A percentile compares a stretch with the other conserved stretches of the same genome.
Conservation (phyloP, 92 coral and sea anemone genomes). For the Porites lobata region DNA sequence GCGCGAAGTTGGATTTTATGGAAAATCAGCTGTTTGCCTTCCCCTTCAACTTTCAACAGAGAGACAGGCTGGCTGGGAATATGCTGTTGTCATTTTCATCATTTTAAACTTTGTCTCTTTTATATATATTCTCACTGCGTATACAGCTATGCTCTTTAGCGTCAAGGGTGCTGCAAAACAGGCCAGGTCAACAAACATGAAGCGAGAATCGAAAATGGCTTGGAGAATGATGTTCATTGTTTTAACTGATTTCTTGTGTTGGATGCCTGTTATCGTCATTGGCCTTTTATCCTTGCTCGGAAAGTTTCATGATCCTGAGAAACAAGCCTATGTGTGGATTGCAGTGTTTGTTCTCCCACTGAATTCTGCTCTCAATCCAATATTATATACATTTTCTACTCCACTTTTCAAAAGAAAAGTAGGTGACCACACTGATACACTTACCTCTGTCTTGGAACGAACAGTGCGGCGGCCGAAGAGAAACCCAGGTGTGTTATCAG, state of each 20-base stretch:
- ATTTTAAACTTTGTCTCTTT: constrained; percentile 80
- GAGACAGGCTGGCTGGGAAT: constrained; percentile 85
- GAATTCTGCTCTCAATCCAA: constrained; percentile 88
- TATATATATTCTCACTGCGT: constrained; percentile 78
- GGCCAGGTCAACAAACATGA: constrained; percentile 83
- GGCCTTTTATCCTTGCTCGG: constrained; percentile 81
- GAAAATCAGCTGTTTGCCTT: constrained; percentile 90
- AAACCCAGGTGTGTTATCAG: constrained; percentile 19
- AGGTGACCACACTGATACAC: not conserved
- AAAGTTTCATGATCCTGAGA: constrained; percentile 81
- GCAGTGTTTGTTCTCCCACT: constrained; percentile 95
- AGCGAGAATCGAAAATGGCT: constrained; percentile 82
- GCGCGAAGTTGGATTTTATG: constrained; percentile 75
- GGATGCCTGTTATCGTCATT: constrained; percentile 96
- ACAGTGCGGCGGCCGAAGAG: not conserved
- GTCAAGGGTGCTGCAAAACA: constrained; percentile 58
- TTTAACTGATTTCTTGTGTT: constrained; percentile 86
- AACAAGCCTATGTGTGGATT: constrained; percentile 88
- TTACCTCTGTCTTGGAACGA: not conserved
- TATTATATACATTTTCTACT: constrained; percentile 89
- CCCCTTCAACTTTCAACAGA: constrained; percentile 86
- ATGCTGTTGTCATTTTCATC: constrained; percentile 81
- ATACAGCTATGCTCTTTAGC: constrained; percentile 75
- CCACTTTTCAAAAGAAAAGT: constrained; percentile 44
- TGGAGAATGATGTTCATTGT: constrained; percentile 83